Evolutionary conservation across 2,113 vertebrate genomes (phyloP).

Genomic region (Verasper variegatus): DNA sequence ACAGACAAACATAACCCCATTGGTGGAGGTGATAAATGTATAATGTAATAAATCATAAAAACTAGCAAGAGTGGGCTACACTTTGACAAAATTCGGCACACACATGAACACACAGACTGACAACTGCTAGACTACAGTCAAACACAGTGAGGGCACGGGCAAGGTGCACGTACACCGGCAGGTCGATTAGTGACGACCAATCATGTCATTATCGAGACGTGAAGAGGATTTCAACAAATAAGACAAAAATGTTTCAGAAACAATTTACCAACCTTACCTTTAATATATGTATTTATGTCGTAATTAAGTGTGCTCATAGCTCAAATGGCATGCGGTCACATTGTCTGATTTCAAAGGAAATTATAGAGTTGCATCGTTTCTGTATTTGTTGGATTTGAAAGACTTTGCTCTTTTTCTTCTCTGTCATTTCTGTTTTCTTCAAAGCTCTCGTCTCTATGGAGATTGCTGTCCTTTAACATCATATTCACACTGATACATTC

Average conservation of each 20-base stretch:
- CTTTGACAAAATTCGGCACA: too few relatives aligned
- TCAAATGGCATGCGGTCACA: not conserved
- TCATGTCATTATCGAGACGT: not conserved
- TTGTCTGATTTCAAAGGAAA: not conserved
- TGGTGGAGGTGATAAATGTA: too few relatives aligned
- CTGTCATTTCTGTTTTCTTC: not conserved
- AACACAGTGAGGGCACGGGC: too few relatives aligned
- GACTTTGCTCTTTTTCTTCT: not conserved
- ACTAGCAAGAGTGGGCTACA: too few relatives aligned
- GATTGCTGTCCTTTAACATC: not conserved
- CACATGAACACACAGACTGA: too few relatives aligned
- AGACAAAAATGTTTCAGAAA: not conserved
- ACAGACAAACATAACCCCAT: too few relatives aligned
- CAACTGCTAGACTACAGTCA: too few relatives aligned
- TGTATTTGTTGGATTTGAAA: not conserved
- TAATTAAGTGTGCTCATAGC: not conserved
- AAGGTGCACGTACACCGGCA: too few relatives aligned
- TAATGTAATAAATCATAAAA: too few relatives aligned
- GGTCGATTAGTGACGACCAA: not conserved
- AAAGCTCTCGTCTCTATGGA: not conserved
- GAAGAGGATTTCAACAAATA: too few relatives aligned
- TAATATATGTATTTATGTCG: not conserved
- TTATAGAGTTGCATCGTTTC: not conserved
- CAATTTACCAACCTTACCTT: not conserved
- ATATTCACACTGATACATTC: not conserved